Conservation (phyloP, 2,888 invertebrate genomes). For the Sphaerophoria rueppellii region DNA sequence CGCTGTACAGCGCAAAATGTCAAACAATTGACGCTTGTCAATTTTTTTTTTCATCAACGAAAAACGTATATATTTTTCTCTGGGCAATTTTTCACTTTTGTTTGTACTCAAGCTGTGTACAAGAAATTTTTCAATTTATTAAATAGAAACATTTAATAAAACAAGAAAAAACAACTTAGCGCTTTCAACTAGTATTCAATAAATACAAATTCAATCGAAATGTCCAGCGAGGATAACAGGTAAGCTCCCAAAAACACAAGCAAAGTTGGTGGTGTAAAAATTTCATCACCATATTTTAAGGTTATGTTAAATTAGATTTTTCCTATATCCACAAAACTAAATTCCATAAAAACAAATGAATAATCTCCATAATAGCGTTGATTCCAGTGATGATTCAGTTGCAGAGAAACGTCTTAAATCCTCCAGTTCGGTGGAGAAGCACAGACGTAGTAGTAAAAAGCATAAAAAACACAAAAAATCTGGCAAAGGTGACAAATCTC, state of each 20-base stretch:
- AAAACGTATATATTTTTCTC: constrained; percentile 42
- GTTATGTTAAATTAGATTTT: constrained; percentile 51
- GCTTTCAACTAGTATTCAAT: constrained; percentile 5
- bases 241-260: constrained; percentile 15
- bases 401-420: constrained; percentile 77
- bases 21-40: constrained; percentile 53
- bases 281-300: constrained; percentile 32
- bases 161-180: constrained; percentile 9
- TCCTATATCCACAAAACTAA: constrained; percentile 43
- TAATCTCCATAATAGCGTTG: constrained; percentile 75
- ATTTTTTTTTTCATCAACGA: constrained; percentile 44
- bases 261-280: background rate
- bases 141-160: background rate
- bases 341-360: constrained; percentile 22
- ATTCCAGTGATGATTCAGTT: constrained; percentile 77
- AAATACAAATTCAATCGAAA: constrained; percentile 17
- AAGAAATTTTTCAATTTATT: constrained; percentile 36
- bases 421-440: constrained; percentile 81
- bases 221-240: constrained; percentile 73
- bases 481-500: constrained; percentile 84
- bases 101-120: constrained; percentile 57
- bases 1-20: constrained; percentile 3
- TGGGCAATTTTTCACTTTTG: constrained; percentile 54
- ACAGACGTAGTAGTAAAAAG: constrained; percentile 84
- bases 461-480: constrained; percentile 88